Evolutionary conservation across 2,113 vertebrate species (phyloP).

Genomic region (Heterocephalus glaber): DNA sequence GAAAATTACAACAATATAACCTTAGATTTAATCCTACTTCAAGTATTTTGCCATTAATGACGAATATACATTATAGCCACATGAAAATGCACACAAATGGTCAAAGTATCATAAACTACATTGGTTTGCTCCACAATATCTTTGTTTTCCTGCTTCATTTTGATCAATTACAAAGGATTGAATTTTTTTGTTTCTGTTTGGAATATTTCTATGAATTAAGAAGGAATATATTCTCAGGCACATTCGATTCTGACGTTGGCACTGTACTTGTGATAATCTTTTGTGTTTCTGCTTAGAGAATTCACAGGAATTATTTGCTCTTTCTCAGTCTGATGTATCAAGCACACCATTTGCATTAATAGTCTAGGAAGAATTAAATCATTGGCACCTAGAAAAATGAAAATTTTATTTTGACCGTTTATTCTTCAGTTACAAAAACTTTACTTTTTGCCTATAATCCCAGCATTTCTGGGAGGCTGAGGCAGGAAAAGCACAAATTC

Average conservation of each 20-base stretch:
- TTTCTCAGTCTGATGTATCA: not conserved
- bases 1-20: not conserved
- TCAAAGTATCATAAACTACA: not conserved
- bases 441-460: not conserved
- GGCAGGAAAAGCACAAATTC: not conserved
- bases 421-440: slow-evolving; percentile 20
- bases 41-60: slow-evolving; percentile 24
- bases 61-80: not conserved
- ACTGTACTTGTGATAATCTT: not conserved
- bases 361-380: not conserved
- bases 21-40: not conserved
- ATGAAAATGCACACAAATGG: not conserved
- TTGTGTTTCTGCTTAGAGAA: not conserved
- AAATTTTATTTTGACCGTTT: not conserved
- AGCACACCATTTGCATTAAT: not conserved
- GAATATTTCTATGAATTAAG: not conserved
- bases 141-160: not conserved
- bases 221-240: not conserved
- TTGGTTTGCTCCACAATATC: not conserved
- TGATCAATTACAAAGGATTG: not conserved
- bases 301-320: not conserved
- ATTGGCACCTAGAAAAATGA: not conserved
- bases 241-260: not conserved
- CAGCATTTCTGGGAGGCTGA: not conserved
- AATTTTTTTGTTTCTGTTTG: slow-evolving; percentile 1